phyloP scores from a whole-genome alignment of 92 coral and sea anemone genomes.

The Actinernus sp. region DNA sequence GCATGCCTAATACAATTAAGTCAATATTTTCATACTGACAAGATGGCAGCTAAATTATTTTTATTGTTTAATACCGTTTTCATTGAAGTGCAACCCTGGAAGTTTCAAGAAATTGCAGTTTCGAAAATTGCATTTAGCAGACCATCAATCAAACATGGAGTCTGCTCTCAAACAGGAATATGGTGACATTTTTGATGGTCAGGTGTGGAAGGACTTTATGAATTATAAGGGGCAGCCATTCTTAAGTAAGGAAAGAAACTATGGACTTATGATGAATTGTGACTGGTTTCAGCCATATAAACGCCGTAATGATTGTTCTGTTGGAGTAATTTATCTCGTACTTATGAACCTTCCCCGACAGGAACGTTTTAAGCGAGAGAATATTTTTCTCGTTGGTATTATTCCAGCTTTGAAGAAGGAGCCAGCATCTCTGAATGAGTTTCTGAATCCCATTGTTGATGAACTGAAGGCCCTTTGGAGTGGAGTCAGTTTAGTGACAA shows the following conservation, averaged over 20 bases:
- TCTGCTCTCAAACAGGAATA: conserved; percentile 35
- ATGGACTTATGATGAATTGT: conserved; percentile 47
- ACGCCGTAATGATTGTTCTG: conserved; percentile 49
- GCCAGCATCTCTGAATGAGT: conserved; percentile 47
- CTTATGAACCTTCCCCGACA: conserved; percentile 54
- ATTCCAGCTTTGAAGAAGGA: conserved; percentile 55
- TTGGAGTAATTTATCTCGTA: conserved; percentile 44
- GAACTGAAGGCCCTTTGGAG: conserved; percentile 42
- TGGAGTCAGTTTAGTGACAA: conserved; percentile 31
- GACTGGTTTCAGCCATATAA: conserved; percentile 60
- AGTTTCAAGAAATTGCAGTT: no score
- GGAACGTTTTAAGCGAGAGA: conserved; percentile 38
- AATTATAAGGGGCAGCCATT: conserved; percentile 37
- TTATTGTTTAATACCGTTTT: no score
- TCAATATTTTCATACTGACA: no score
- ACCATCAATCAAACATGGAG: no score
- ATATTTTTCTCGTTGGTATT: conserved; percentile 48
- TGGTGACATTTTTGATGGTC: conserved; percentile 51
- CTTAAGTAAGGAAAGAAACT: conserved; percentile 24
- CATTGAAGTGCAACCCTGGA: no score
- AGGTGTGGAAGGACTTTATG: conserved; percentile 48
- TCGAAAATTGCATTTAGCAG: no score
- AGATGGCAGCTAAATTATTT: no score
- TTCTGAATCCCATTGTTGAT: conserved; percentile 37
- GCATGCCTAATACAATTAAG: no score